A percentile compares a stretch with the other conserved stretches of the same genome.
phyloP scores from a whole-genome alignment of 2,888 invertebrate species.

The Mystacides longicornis region DNA sequence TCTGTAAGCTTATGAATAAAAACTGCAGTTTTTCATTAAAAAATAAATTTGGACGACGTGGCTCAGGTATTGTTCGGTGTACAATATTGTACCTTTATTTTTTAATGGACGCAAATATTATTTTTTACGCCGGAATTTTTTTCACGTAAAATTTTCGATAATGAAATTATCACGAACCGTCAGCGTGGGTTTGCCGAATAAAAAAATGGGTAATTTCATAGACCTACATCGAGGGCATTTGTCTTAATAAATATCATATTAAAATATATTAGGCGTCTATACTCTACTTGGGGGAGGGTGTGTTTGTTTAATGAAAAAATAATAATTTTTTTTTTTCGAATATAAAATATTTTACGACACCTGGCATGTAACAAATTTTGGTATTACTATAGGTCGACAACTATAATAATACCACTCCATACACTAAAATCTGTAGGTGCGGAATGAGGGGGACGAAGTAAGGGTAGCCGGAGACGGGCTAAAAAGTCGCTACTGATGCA shows the following conservation, averaged over 20 bases:
- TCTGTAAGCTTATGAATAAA: too few species aligned
- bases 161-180: slow-evolving; percentile 6
- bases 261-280: not conserved
- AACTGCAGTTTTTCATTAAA: not conserved
- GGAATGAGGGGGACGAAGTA: too few species aligned
- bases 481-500: too few species aligned
- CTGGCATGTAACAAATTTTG: too few species aligned
- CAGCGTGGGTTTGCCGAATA: not conserved
- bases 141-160: slow-evolving; percentile 8
- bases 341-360: not conserved
- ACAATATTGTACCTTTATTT: slow-evolving; percentile 9
- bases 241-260: not conserved
- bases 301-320: slow-evolving; percentile 2
- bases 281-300: not conserved
- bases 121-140: slow-evolving; percentile 1
- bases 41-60: not conserved
- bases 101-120: slow-evolving; percentile 5
- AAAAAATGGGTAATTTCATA: not conserved
- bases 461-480: too few species aligned
- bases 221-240: not conserved
- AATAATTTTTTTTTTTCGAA: not conserved
- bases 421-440: too few species aligned
- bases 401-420: too few species aligned
- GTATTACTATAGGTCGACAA: too few species aligned
- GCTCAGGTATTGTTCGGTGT: slow-evolving; percentile 18